Percentiles rank a stretch among this genome's conserved stretches.
Conservation (phyloP, 2,113 vertebrate genomes). For the Telmatochromis sp. region DNA sequence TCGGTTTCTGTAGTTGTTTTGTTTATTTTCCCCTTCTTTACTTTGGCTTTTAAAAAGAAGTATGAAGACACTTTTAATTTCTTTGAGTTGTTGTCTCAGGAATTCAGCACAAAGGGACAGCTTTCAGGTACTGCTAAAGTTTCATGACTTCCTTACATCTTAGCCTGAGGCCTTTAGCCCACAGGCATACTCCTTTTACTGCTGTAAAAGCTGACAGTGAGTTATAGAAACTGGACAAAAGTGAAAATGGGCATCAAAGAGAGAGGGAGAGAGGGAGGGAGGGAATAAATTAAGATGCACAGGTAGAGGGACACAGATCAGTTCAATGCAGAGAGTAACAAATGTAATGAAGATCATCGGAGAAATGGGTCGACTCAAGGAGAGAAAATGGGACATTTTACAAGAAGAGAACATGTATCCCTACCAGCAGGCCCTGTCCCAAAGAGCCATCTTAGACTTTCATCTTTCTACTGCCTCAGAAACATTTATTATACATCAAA, state of each 20-base stretch:
- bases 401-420: background rate
- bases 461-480: background rate
- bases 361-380: slow-evolving; percentile 30
- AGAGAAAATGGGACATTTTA: slow-evolving; percentile 1
- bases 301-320: background rate
- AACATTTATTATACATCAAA: background rate
- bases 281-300: background rate
- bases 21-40: background rate
- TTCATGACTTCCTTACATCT: background rate
- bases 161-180: slow-evolving; percentile 13
- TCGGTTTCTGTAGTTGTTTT: background rate
- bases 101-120: background rate
- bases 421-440: background rate
- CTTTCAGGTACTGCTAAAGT: background rate
- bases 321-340: background rate
- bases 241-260: background rate
- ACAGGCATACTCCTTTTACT: background rate
- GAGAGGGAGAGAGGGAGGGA: background rate
- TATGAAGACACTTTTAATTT: background rate
- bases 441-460: background rate
- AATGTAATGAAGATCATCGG: background rate
- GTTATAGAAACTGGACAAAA: background rate
- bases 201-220: background rate
- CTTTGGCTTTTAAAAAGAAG: background rate
- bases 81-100: background rate